Evolutionary conservation across 1,140 invertebrate genomes (phyloP).

Genomic region (Papilio polytes): DNA sequence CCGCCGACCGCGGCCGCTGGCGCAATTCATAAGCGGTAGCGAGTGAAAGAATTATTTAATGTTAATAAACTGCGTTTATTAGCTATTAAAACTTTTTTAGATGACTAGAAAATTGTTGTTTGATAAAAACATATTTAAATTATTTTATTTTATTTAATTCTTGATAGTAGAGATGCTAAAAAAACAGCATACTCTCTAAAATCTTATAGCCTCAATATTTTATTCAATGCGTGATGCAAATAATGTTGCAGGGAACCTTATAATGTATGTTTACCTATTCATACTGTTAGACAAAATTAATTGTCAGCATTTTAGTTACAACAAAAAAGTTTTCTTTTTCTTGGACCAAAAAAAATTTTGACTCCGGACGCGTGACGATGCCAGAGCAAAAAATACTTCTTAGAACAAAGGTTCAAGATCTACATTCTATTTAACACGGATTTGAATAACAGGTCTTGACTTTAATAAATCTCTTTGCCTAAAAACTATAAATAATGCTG

Average conservation of each 20-base stretch:
- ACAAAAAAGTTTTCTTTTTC: constrained; percentile 41
- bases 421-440: constrained; percentile 60
- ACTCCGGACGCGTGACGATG: constrained; percentile 69
- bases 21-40: constrained; percentile 49
- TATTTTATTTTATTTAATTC: not conserved
- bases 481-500: constrained; percentile 42
- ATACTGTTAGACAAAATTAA: too few relatives aligned
- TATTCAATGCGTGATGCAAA: too few relatives aligned
- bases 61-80: not conserved
- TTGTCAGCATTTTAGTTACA: not conserved
- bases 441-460: constrained; percentile 61
- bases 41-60: constrained; percentile 2
- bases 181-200: too few relatives aligned
- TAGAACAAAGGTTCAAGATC: constrained; percentile 79
- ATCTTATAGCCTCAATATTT: too few relatives aligned
- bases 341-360: constrained; percentile 64
- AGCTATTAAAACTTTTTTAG: not conserved
- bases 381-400: constrained; percentile 76
- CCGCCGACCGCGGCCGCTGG: constrained; percentile 71
- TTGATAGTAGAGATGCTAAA: too few relatives aligned
- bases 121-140: not conserved
- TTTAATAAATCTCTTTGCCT: constrained; percentile 49
- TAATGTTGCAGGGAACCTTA: too few relatives aligned
- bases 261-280: too few relatives aligned
- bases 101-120: not conserved